Base-by-base conservation (phyloP, 2,797 vertebrate species). In the Staurois parvus region DNA sequence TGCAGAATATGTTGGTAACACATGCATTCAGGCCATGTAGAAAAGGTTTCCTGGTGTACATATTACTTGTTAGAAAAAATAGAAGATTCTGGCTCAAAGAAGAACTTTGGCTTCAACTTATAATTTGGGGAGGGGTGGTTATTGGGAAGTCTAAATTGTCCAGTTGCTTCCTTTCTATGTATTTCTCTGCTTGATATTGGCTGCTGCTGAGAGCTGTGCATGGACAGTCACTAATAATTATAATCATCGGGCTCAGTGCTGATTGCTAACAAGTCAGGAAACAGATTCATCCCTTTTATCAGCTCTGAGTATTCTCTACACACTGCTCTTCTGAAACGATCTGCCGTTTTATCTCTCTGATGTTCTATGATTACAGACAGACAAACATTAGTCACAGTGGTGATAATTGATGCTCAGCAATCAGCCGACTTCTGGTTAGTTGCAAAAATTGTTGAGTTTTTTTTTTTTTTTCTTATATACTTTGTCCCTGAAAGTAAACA, bases 341-440 rank as follows among this genome's bases (percentile, higher is more conserved):
- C 83, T 34, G 34, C 48, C 59, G 56, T 66, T 84, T 42, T 48
- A 66, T 79, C 69, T 72, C 45, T 37, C 64, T 73, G 68, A 74
- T 66, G 76, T 73, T 85, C 45, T 79, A 78, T 73, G 83, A 85
- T 85, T 85, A 73, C 69, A 72, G 67, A 34, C 56, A 76, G 68
- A 66, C 37, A 67, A 69, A 48, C 66, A 73, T 62, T 84, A 42
- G 72, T 76, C 74, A 64, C 76, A 15, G 26, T 72, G 24, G 6
- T 21, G 56, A 79, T 79, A 79, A 73, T 73, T 85, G 83, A 79
- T 78, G 75, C 82, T 76, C 66, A 76, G 45, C 83, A 84, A 84
- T 84, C 83, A 84, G 66, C 11, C 3, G 9, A 21, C 28, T 42
- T 69, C 74, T 59, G 26, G 37, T n/a, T 28, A 62, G 37, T 64